Evolutionary conservation across 2,797 vertebrate species (phyloP).

Genomic region (Rhinoraja longicauda): DNA sequence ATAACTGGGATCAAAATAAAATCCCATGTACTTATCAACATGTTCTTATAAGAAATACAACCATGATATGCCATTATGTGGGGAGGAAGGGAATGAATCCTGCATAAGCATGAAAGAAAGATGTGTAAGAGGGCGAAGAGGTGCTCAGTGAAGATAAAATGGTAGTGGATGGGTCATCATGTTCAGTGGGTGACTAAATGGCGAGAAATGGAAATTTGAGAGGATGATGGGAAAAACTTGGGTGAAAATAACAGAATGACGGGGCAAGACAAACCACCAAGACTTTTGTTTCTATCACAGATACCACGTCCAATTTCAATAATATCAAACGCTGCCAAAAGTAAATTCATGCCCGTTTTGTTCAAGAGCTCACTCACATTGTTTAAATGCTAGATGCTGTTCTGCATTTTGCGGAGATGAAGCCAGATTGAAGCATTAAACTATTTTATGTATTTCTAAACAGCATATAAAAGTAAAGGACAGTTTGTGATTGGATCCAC

Average conservation of each 20-base stretch:
- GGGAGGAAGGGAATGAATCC: not conserved
- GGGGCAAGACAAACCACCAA: not conserved
- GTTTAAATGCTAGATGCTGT: no score
- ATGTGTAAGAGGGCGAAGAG: not conserved
- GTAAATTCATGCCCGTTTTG: no score
- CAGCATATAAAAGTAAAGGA: no score
- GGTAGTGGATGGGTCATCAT: not conserved
- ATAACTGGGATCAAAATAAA: not conserved
- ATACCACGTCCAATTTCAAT: no score
- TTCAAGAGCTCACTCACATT: no score
- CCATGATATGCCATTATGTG: not conserved
- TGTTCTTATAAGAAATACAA: not conserved
- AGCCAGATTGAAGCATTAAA: no score
- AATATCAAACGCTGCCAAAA: no score
- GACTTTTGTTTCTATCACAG: not conserved
- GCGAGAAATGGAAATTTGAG: not conserved
- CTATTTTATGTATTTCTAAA: no score
- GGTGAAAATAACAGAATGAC: not conserved
- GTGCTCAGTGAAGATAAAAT: not conserved
- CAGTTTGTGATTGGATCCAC: no score
- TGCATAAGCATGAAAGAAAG: not conserved
- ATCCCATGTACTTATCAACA: not conserved
- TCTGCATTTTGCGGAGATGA: no score
- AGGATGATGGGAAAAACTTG: not conserved
- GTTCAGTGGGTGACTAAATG: not conserved